Conservation (phyloP, 2,797 vertebrate genomes). For the Lophotriccus pileatus region DNA sequence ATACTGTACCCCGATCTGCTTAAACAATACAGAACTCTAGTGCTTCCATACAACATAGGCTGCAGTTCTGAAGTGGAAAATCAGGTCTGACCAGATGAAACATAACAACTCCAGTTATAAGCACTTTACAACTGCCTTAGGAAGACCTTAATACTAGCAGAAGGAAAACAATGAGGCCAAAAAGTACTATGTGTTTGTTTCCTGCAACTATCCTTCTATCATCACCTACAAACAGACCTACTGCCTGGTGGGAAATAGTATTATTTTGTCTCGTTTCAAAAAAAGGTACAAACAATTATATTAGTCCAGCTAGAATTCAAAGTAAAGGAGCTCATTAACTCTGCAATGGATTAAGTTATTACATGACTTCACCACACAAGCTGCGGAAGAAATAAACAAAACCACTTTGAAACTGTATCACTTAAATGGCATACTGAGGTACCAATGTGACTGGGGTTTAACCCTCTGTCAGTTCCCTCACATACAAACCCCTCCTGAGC, state of each 20-base stretch:
- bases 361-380: neutral
- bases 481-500: neutral
- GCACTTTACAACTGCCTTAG: neutral
- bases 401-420: neutral
- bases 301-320: neutral
- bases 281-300: neutral
- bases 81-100: neutral
- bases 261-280: neutral
- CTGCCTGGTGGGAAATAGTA: neutral
- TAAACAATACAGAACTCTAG: neutral
- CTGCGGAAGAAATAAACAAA: neutral
- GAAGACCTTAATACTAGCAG: neutral
- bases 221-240: neutral
- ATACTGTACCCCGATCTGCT: rapidly evolving
- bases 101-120: neutral
- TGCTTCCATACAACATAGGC: neutral
- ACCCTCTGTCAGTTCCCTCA: neutral
- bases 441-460: neutral
- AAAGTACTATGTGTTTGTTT: neutral
- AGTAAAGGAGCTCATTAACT: neutral
- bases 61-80: neutral
- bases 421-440: neutral
- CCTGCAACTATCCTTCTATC: neutral
- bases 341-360: neutral
- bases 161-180: neutral